Conservation (phyloP, 2,797 vertebrate species). For the Alosa sapidissima region DNA sequence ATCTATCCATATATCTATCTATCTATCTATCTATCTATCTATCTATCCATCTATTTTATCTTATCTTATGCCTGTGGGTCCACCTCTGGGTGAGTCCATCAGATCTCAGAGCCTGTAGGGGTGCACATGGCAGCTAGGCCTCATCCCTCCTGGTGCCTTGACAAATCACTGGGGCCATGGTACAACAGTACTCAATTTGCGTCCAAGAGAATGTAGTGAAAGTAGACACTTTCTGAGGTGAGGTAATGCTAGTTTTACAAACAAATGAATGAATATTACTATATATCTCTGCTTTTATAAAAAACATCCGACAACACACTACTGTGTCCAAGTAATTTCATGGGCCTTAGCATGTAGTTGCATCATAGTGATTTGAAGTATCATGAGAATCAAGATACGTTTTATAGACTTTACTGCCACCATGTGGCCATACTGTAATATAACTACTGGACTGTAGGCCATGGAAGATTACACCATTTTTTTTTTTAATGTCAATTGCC, state of each 20-base stretch:
- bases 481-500: background rate
- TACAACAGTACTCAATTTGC: background rate
- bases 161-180: background rate
- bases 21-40: no score
- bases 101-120: no score
- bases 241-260: no score
- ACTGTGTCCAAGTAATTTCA: background rate
- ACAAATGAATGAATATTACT: background rate
- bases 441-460: background rate
- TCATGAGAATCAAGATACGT: background rate
- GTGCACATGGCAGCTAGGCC: background rate
- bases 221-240: no score
- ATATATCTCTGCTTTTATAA: background rate
- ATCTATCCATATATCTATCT: no score
- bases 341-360: background rate
- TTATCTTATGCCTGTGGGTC: no score
- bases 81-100: no score
- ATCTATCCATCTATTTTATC: no score
- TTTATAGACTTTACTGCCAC: conserved; percentile 33
- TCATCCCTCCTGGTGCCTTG: background rate
- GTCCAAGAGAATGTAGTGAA: background rate
- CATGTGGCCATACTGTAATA: conserved; percentile 16
- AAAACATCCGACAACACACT: background rate
- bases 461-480: background rate
- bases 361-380: background rate